phyloP scores from a whole-genome alignment of 2,888 invertebrate species.

The Diogma glabrata region DNA sequence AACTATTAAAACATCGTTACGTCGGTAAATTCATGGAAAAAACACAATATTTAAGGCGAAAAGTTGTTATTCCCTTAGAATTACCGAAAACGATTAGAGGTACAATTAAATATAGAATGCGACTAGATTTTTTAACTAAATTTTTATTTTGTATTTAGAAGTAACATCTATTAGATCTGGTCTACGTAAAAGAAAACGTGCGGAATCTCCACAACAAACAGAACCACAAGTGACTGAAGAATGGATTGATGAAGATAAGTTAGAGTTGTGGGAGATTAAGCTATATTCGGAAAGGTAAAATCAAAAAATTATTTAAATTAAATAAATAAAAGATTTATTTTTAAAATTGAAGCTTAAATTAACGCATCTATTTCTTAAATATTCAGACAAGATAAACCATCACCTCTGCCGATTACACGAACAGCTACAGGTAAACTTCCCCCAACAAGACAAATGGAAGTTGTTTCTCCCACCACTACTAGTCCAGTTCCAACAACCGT shows the following conservation, averaged over 20 bases:
- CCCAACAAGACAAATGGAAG: constrained; percentile 23
- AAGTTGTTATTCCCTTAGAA: constrained; percentile 88
- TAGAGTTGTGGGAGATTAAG: constrained; percentile 94
- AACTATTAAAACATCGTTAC: constrained; percentile 78
- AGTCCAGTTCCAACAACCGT: constrained; percentile 19
- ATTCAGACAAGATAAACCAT: constrained; percentile 53
- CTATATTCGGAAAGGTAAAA: constrained; percentile 75
- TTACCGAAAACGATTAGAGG: constrained; percentile 81
- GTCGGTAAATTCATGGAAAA: constrained; percentile 78
- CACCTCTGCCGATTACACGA: constrained; percentile 59
- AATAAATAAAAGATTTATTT: constrained; percentile 24
- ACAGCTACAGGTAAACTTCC: constrained; percentile 64
- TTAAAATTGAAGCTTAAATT: too few relatives aligned
- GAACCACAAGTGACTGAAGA: constrained; percentile 91
- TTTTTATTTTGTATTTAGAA: constrained; percentile 40
- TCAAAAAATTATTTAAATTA: too few relatives aligned
- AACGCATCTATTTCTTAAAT: too few relatives aligned
- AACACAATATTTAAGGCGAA: constrained; percentile 85
- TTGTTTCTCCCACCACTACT: constrained; percentile 16
- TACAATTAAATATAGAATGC: constrained; percentile 24
- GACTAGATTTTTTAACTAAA: constrained; percentile 19
- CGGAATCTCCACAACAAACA: constrained; percentile 87
- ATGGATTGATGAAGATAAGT: constrained; percentile 92
- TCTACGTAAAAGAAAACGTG: constrained; percentile 79
- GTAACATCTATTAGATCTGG: constrained; percentile 92